A percentile compares a stretch with the other conserved stretches of the same genome.
phyloP scores from a whole-genome alignment of 2,113 vertebrate species.

The Heloderma charlesbogerti region DNA sequence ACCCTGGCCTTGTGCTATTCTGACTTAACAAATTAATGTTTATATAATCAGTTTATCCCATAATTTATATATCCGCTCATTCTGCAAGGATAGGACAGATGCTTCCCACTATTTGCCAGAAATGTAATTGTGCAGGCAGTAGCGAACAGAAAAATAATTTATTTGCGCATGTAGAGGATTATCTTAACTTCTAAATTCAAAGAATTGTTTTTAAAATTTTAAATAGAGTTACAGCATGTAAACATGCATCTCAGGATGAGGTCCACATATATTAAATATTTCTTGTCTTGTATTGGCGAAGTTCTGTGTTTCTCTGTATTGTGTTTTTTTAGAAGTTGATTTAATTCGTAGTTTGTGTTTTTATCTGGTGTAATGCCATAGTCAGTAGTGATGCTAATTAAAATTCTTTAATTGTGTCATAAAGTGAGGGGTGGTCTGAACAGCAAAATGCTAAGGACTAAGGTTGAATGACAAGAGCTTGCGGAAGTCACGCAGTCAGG shows the following conservation, averaged over 20 bases:
- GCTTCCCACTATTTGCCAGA: background rate
- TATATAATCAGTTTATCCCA: background rate
- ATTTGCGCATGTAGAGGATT: background rate
- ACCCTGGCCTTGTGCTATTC: background rate
- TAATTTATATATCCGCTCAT: background rate
- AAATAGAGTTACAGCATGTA: background rate
- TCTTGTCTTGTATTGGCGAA: background rate
- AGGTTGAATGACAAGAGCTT: background rate
- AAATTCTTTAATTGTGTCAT: background rate
- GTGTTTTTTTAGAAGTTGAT: background rate
- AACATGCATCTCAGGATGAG: background rate
- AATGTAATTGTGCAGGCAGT: background rate
- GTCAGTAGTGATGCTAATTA: background rate
- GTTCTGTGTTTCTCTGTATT: background rate
- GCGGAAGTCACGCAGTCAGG: background rate
- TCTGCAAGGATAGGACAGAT: background rate
- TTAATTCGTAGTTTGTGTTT: background rate
- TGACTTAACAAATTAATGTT: conserved; percentile 3
- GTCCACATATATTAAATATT: background rate
- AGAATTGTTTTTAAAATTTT: background rate
- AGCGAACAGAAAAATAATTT: background rate
- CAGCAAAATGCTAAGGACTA: background rate
- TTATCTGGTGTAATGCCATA: background rate
- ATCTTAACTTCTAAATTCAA: background rate
- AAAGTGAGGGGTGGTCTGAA: background rate